phyloP scores from a whole-genome alignment of 1,140 invertebrate species.

The Brachionus rubens region DNA sequence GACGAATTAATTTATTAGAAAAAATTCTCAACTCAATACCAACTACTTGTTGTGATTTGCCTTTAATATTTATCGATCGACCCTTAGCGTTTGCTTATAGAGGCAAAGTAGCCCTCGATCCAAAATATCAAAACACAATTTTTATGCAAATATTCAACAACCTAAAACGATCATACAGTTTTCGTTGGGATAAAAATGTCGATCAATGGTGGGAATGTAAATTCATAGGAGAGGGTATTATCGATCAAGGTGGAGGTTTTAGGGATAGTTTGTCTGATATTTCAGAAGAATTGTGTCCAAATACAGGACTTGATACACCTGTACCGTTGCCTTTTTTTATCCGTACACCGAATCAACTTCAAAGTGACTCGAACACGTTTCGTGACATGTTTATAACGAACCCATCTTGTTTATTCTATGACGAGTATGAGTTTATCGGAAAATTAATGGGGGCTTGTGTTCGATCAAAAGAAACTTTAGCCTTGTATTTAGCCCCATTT shows the following conservation, averaged over 20 bases:
- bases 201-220: conserved; percentile 62
- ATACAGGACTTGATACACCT: conserved; percentile 50
- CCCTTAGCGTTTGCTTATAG: conserved; percentile 13
- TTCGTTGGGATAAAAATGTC: conserved; percentile 52
- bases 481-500: conserved; percentile 56
- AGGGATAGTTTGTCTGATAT: conserved; percentile 60
- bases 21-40: conserved; percentile 55
- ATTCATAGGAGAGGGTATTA: conserved; percentile 60
- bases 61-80: background rate
- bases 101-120: background rate
- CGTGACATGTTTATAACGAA: conserved; percentile 58
- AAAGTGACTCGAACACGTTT: conserved; percentile 56
- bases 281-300: conserved; percentile 59
- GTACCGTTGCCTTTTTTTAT: conserved; percentile 58
- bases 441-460: conserved; percentile 60
- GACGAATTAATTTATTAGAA: conserved; percentile 55
- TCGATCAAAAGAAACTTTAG: conserved; percentile 55
- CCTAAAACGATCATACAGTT: background rate
- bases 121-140: conserved; percentile 23
- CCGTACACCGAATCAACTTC: conserved; percentile 57
- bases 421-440: conserved; percentile 59
- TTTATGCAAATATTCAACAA: conserved; percentile 33
- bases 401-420: conserved; percentile 54
- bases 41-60: conserved; percentile 50
- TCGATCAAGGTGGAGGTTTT: conserved; percentile 61